Evolutionary conservation across 53 echinoderm and acorn worm genomes (phyloP), one percentile per base, ranked within the genome.

Genomic region (Hippasteria phrygiana): DNA sequence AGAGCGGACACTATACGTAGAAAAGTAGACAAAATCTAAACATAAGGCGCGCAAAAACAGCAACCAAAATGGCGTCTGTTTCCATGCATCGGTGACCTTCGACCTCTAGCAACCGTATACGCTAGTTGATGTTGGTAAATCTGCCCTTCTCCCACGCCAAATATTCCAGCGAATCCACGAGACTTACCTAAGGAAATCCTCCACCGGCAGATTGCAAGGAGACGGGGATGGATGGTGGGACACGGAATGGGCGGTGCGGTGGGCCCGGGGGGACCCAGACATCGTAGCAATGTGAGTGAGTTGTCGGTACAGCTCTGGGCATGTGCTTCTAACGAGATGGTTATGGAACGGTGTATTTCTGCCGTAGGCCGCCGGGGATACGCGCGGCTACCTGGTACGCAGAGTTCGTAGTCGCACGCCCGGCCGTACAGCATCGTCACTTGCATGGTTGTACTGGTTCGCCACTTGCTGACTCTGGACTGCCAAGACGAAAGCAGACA

Each of bases 21-120:
- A 24, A 17, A 59, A 24, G n/a, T 24, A 22, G 59, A 59, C n/a
- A 59, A 59, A 22, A 20, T 1, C 59, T 24, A 7, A 26, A 67
- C 3, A 67, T 17, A 36, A 67, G 1, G 36, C 36, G 69, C 69
- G 36, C 69, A 67, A 7, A 67, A 3, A 67, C 73, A 5, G 22
- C 31, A 72, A 72, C 72, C 5, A 85, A 85, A 70, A 85, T 85
- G 85, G 85, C 85, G 69, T 33, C 85, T 43, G 37, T 71, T 70
- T 53, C 71, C 41, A 70, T 24, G 24, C 47, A 24, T 47, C 24
- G 20, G 12, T 85, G 85, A 85, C 71, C 85, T 70, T 29, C 48
- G 85, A 85, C 85, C 85, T 37, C 24, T 6, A 14, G 26, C 85
- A 71, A 69, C 38, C 7, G 46, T 13, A 22, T 71, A 27, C 35